A percentile compares a stretch with the other conserved stretches of the same genome.
These are phyloP conservation scores for Acrossocheilus fasciatus DNA, from an alignment of 2,797 vertebrate genomes.

Conservation along the genomic window DNA sequence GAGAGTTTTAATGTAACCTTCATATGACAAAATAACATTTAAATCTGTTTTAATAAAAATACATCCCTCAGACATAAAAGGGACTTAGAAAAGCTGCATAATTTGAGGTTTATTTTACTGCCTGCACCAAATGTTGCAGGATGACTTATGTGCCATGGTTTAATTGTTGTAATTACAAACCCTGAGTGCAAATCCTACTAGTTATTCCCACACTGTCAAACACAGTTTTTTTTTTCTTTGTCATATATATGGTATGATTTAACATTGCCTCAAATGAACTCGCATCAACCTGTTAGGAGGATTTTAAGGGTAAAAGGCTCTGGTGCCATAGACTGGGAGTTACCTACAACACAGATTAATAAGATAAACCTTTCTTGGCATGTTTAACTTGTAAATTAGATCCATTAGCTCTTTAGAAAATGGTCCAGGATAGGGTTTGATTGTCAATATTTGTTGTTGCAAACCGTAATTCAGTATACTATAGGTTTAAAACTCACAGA, in stretches of 20 bases:
- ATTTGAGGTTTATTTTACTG: not conserved
- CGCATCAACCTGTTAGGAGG: not conserved
- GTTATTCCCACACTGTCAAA: not conserved
- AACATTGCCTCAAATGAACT: slow-evolving; percentile 23
- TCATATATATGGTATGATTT: not conserved
- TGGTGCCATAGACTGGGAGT: slow-evolving; percentile 3
- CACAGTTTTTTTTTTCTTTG: not conserved
- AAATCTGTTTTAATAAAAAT: not conserved
- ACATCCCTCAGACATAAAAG: not conserved
- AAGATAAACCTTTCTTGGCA: slow-evolving; percentile 39
- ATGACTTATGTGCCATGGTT: not conserved
- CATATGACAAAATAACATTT: not conserved
- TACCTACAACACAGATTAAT: not conserved
- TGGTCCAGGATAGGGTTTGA: not conserved
- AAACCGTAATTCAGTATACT: not conserved
- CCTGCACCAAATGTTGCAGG: not conserved
- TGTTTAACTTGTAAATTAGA: slow-evolving; percentile 37
- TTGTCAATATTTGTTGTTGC: not conserved
- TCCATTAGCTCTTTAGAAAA: slow-evolving; percentile 10
- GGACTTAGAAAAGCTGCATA: not conserved
- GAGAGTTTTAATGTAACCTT: too few species aligned
- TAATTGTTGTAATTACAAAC: not conserved
- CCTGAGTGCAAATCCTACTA: not conserved
- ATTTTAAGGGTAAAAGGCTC: not conserved
- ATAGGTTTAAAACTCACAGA: not conserved